Base-by-base conservation (phyloP, 1,140 invertebrate genomes). In the Venustaconcha ellipsiformis region DNA sequence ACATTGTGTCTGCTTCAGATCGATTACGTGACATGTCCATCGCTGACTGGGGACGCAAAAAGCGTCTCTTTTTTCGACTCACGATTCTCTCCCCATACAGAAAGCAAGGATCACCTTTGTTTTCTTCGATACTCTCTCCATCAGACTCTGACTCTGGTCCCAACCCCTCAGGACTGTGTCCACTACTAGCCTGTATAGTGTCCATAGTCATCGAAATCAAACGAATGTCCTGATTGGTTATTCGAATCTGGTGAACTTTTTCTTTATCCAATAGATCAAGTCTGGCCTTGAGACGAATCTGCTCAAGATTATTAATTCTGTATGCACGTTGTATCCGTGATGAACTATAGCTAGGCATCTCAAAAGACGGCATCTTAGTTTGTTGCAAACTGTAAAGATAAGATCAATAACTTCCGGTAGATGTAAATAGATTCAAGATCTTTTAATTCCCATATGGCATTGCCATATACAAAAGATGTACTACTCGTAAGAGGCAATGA, bases 191-290 rank as follows among this genome's bases (percentile, higher is more conserved):
- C 62, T 86, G 82, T 23, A 86, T 85, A 66, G 86, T 83, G 56
- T 87, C 84, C 65, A 86, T 60, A 8, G 86, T 83, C 26, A 84
- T n/a, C 1, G 83, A 83, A n/a, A 85, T 84, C 18, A 87, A 72
- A 18, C 84, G 74, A 62, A 87, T 87, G 66, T 87, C 86, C 62
- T 86, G 85, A 73, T 86, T 86, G 48, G 81, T 86, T 18, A 88
- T 74, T 23, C 83, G 74, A 14, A 80, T 76, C 63, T 78, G 76
- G 65, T 84, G 85, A 13, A 84, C n/a, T 26, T 80, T 79, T 30
- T 84, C 83, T 60, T 86, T 86, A 65, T 86, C 86, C 23, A 86
- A 63, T 5, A 86, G 66, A 60, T 86, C 77, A 48, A 88, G 73
- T 62, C 68, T 76, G 55, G 82, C 79, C 30, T 82, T 76, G 4